Evolutionary conservation across 2,888 invertebrate genomes (phyloP).

Genomic region (Theretra japonica): DNA sequence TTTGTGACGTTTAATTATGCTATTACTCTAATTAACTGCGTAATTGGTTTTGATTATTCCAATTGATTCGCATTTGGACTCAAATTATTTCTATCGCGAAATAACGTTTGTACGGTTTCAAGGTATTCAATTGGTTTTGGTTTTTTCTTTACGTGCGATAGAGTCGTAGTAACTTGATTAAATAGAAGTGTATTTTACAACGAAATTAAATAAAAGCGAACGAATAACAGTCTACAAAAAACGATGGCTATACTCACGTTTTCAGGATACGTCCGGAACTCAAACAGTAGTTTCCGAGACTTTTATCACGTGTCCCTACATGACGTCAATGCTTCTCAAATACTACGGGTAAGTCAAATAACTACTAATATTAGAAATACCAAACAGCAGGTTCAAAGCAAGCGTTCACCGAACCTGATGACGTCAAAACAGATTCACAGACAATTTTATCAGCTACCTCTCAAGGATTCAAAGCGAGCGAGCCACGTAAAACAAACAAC

Average conservation of each 20-base stretch:
- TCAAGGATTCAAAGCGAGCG: not conserved
- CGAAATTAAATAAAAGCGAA: no score
- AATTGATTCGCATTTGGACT: not conserved
- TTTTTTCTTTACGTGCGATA: no score
- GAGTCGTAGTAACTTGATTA: no score
- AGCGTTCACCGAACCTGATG: not conserved
- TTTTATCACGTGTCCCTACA: not conserved
- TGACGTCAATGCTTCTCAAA: not conserved
- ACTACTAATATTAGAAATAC: not conserved
- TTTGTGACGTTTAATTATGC: conserved; percentile 23
- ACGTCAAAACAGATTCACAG: not conserved
- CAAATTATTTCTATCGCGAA: not conserved
- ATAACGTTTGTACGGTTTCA: no score
- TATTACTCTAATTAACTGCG: not conserved
- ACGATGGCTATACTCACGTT: no score
- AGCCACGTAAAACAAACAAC: conserved; percentile 17
- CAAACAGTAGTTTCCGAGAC: no score
- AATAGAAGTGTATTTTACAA: no score
- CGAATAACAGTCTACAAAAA: no score
- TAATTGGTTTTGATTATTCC: not conserved
- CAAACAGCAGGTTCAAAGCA: not conserved
- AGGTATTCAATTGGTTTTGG: no score
- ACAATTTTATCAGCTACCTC: conserved; percentile 21
- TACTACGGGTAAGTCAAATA: not conserved
- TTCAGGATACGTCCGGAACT: no score